Evolutionary conservation across 2,113 vertebrate species (phyloP).

Genomic region (Phaethon lepturus): DNA sequence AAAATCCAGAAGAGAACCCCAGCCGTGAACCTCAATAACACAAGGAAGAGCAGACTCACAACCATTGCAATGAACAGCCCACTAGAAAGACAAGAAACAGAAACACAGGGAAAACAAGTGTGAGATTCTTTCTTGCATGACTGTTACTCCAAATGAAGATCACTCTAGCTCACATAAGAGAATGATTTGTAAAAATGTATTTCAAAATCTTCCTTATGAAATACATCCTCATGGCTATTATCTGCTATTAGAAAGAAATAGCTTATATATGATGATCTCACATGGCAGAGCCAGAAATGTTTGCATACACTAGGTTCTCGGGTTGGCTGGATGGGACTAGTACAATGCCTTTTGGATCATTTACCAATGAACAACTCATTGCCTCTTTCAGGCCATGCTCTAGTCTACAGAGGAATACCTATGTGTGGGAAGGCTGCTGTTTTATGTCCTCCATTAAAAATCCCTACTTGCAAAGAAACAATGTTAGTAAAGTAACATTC

Average conservation of each 20-base stretch:
- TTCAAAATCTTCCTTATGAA: not conserved
- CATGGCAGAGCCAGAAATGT: not conserved
- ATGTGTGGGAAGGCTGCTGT: not conserved
- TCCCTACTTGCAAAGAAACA: not conserved
- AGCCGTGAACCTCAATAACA: slow-evolving; percentile 89
- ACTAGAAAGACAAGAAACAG: slow-evolving; percentile 72
- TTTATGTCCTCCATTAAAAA: not conserved
- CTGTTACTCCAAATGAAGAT: not conserved
- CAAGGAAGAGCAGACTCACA: slow-evolving; percentile 89
- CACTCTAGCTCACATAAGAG: not conserved
- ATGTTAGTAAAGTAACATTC: not conserved
- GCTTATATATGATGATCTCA: not conserved
- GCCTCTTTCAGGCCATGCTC: not conserved
- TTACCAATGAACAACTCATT: not conserved
- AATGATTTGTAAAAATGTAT: not conserved
- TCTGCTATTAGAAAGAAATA: not conserved
- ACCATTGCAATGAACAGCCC: slow-evolving; percentile 90
- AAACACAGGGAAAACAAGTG: not conserved
- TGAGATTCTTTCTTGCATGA: not conserved
- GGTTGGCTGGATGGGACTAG: not conserved
- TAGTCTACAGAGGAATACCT: not conserved
- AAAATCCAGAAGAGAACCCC: slow-evolving; percentile 92
- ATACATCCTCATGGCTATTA: not conserved
- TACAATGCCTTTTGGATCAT: not conserved
- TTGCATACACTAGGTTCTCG: not conserved